Evolutionary conservation across 2,888 invertebrate genomes (phyloP).

Genomic region (Sepiola atlantica): DNA sequence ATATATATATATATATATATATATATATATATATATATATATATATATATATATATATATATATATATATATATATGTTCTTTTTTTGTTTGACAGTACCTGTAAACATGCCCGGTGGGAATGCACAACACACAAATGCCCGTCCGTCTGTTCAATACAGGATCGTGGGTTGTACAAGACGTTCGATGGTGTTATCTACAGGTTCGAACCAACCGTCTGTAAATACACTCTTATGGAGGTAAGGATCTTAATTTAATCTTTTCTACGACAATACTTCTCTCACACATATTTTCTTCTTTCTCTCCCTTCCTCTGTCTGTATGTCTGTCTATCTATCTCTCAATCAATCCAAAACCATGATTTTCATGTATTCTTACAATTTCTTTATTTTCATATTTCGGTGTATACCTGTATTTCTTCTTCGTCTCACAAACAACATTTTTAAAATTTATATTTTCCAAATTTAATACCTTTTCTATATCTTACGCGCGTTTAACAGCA

Average conservation of each 20-base stretch:
- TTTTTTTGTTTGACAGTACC: constrained; percentile 55
- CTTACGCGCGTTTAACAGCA: no score
- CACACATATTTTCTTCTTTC: no score
- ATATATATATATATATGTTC: not conserved
- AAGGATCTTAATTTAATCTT: constrained; percentile 32
- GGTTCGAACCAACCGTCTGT: constrained; percentile 56
- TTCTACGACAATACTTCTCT: no score
- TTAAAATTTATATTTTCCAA: no score
- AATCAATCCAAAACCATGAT: no score
- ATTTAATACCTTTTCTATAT: no score
- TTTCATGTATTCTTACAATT: no score
- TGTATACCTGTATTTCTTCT: no score
- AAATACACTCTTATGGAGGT: constrained; percentile 58
- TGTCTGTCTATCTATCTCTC: no score
- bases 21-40: not conserved
- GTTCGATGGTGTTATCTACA: constrained; percentile 65
- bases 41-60: not conserved
- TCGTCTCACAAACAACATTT: no score
- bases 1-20: not conserved
- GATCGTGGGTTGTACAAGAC: constrained; percentile 66
- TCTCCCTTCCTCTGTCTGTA: no score
- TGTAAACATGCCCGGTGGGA: constrained; percentile 66
- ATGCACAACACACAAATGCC: constrained; percentile 63
- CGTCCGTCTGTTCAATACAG: constrained; percentile 62
- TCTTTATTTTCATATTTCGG: no score